Evolutionary conservation across 2,113 vertebrate genomes (phyloP), one percentile per base, ranked within the genome.

Genomic region (Eulacestoma nigropectus): DNA sequence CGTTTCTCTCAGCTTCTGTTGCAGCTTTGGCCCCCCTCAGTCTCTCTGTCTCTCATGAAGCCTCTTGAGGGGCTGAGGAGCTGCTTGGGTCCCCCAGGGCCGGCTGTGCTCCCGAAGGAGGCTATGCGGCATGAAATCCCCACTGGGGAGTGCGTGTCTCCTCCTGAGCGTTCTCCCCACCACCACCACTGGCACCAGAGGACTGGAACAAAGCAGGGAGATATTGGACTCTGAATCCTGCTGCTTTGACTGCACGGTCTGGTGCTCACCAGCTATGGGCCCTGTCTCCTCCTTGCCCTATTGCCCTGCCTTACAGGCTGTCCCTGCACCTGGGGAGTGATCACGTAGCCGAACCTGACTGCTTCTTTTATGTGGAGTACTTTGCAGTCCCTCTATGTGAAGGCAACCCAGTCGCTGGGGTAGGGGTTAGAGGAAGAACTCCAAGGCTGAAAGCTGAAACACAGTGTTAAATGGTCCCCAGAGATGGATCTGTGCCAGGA

Each of bases 371-470:
- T 13, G 32, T 35, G 53, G 19, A 86, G 44, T 0, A 6, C 56
- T 72, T 81, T 44, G 60, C 82, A 87, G 37, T 92, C 37, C 35
- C 11, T 47, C 44, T 60, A 13, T 4, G 20, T 50, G 46, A 26
- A 77, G 56, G 29, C 70, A 60, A 44, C 52, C 9, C n/a, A 7
- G 65, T 32, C 0, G 0, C 65, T 69, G 44, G 64, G 12, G 49
- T 57, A 53, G 65, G 35, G 30, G 30, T 65, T 87, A 78, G 68
- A 78, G 49, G 84, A 84, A 85, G 62, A 82, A 62, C 69, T 84
- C 16, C 35, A 68, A 56, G 77, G 81, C 81, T 96, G 89, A 89
- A 84, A 91, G 49, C 65, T 84, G 77, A 92, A 97, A 70, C 42
- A 73, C 20, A 1, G 50, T 7, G 72, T 84, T 94, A 96, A 96